These are phyloP conservation scores for Epinotia demarniana DNA, from an alignment of 2,888 invertebrate species.

Conservation along the genomic window DNA sequence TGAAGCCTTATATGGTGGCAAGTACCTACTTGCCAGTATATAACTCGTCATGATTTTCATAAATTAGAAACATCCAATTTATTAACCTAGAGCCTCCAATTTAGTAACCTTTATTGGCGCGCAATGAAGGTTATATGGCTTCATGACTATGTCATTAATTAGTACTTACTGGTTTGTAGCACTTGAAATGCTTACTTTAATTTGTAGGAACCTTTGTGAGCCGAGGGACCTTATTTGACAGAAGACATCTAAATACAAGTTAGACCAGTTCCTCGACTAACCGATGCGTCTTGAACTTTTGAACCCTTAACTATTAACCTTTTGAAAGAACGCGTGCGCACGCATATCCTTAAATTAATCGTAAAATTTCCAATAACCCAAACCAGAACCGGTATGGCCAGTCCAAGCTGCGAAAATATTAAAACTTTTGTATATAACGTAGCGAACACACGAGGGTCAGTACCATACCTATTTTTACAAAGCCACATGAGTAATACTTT, in stretches of 20 bases:
- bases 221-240: background rate
- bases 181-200: too few relatives aligned
- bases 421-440: conserved; percentile 75
- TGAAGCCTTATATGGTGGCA: too few relatives aligned
- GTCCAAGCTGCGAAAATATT: conserved; percentile 81
- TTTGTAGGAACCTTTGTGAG: too few relatives aligned
- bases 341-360: conserved; percentile 79
- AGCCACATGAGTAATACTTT: background rate
- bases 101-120: too few relatives aligned
- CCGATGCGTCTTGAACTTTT: conserved; percentile 60
- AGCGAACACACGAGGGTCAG: conserved; percentile 71
- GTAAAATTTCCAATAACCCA: conserved; percentile 78
- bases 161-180: too few relatives aligned
- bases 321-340: conserved; percentile 74
- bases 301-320: conserved; percentile 68
- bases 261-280: conserved; percentile 21
- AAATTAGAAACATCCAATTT: too few relatives aligned
- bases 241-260: conserved; percentile 19
- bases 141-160: too few relatives aligned
- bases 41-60: too few relatives aligned
- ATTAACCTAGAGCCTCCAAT: too few relatives aligned
- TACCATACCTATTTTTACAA: conserved; percentile 27
- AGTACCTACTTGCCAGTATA: too few relatives aligned
- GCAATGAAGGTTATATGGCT: too few relatives aligned
- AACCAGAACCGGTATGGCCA: conserved; percentile 64